Percentiles rank a stretch among this genome's conserved stretches.
Evolutionary conservation across 2,888 invertebrate genomes (phyloP).

Genomic region (Ashinkailepas kermadecensis): DNA sequence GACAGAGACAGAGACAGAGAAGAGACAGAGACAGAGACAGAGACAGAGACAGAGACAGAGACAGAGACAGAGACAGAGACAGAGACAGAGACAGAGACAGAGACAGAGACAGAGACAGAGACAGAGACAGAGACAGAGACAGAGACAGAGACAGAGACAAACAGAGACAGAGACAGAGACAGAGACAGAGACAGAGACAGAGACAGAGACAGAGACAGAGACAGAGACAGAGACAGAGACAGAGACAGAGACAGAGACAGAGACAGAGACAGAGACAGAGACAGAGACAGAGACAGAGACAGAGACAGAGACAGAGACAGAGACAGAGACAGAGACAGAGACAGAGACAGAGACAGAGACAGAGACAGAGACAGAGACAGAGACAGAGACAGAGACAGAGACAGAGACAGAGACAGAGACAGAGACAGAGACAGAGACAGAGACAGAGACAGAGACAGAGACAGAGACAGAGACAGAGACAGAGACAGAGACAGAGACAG

Average conservation of each 20-base stretch:
- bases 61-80: no score
- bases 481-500: no score
- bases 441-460: not conserved
- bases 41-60: no score
- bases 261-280: no score
- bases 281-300: no score
- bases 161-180: not conserved
- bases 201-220: not conserved
- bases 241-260: not conserved
- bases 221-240: no score
- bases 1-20: not conserved
- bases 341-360: constrained; percentile 16
- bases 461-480: not conserved
- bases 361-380: not conserved
- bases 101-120: no score
- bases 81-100: no score
- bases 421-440: not conserved
- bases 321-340: no score
- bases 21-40: no score
- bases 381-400: constrained; percentile 1
- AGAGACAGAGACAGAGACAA: not conserved
- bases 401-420: not conserved
- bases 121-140: constrained; percentile 9
- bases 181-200: not conserved
- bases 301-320: no score